Base-by-base conservation (phyloP, 2,797 vertebrate genomes). In the Phoxinus dragarum region DNA sequence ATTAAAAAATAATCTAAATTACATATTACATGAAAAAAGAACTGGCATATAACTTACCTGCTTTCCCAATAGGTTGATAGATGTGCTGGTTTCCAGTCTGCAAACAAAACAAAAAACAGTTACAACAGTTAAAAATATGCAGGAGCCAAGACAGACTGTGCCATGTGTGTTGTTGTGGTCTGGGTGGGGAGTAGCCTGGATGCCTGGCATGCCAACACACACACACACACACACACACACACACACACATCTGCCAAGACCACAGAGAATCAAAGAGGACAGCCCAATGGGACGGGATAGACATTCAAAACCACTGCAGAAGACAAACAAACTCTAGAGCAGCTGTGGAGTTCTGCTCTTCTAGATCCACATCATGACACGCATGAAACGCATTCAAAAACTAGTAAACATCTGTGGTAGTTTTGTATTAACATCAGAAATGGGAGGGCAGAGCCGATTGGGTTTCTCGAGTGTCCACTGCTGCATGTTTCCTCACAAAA, bases 81-180 rank as follows among this genome's bases (percentile, higher is more conserved):
- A 99, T 97, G 94, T 99, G 98, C 90, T 99, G 98, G 95, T 96
- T 99, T 93, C 97, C 97, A 90, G 96, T 95, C 98, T 99, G 92
- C 0, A 91, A 86, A 93, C 91, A 93, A 79, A 92, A 93, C 81
- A 89, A 81, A 93, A 90, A 81, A 86, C 19, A 92, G 75, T 68
- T 79, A 77, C n/a, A 4, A 47, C 36, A 87, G 84, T 83, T 79
- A 54, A 54, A 79, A 74, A 82, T 42, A 81, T 68, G 10, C 59
- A 84, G 83, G 34, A 73, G 73, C 27, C 44, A 82, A 61, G 61
- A 67, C 27, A 74, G 44, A 80, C 71, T 72, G 59, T 83, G 81
- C 74, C 83, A 74, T 72, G 38, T 80, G 87, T 79, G 85, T 84
- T 89, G 85, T 84, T 88, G 86, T 82, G 88, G 89, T 91, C 44